A percentile compares a stretch with the other conserved stretches of the same genome.
Conservation (phyloP, 2,113 vertebrate genomes). For the Corythornis cristatus region DNA sequence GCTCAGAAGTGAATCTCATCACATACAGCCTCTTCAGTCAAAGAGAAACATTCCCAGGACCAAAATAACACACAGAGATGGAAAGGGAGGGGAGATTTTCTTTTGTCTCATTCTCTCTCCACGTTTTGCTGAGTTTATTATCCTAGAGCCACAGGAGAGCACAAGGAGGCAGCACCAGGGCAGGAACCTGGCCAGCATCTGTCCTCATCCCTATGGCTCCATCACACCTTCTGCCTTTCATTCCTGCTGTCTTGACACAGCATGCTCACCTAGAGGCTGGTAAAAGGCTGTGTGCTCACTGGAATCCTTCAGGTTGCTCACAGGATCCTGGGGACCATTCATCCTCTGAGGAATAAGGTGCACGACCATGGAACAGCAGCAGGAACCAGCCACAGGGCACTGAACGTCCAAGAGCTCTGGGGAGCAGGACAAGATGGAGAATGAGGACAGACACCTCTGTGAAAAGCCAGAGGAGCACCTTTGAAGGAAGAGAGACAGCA, state of each 20-base stretch:
- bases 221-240: background rate
- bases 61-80: background rate
- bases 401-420: background rate
- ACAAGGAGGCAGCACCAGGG: background rate
- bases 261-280: accelerated
- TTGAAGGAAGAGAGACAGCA: background rate
- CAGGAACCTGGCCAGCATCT: background rate
- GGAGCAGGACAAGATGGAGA: background rate
- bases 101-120: background rate
- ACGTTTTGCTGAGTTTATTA: background rate
- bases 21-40: background rate
- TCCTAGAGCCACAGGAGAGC: background rate
- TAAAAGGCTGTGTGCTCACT: background rate
- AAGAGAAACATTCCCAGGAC: background rate
- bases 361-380: background rate
- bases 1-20: conserved; percentile 11
- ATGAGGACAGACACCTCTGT: background rate
- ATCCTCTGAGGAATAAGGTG: background rate
- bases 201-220: background rate
- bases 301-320: background rate
- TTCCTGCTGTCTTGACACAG: background rate
- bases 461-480: background rate
- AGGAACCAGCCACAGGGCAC: background rate
- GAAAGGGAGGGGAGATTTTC: background rate
- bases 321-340: background rate